A percentile compares a stretch with the other conserved stretches of the same genome.
phyloP scores from a whole-genome alignment of 2,113 vertebrate species.

The Platycercus adscitus region DNA sequence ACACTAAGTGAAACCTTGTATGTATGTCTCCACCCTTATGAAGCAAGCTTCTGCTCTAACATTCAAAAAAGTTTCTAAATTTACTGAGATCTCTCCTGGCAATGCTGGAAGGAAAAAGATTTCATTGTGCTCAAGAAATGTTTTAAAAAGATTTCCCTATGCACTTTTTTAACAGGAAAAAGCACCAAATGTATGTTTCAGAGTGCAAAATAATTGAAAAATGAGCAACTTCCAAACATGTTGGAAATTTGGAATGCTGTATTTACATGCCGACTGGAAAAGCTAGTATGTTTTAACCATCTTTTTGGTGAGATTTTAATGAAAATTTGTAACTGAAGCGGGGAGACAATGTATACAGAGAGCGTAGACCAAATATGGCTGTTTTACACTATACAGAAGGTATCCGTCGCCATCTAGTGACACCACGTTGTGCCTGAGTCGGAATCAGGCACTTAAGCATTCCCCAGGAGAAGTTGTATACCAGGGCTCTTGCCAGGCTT shows the following conservation, averaged over 20 bases:
- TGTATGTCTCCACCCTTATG: background rate
- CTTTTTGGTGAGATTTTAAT: background rate
- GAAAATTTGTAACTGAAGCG: background rate
- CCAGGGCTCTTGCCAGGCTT: background rate
- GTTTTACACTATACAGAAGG: background rate
- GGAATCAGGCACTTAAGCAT: background rate
- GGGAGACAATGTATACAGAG: background rate
- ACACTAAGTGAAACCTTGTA: background rate
- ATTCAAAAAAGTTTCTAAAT: background rate
- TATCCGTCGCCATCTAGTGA: conserved; percentile 44
- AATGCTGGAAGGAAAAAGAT: background rate
- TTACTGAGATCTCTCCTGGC: background rate
- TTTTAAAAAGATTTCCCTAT: background rate
- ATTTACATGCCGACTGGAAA: background rate
- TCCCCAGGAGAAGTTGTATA: background rate
- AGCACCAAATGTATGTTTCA: background rate
- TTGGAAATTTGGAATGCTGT: background rate
- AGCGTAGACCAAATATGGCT: background rate
- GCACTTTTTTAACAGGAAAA: background rate
- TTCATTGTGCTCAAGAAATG: background rate
- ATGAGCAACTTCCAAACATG: background rate
- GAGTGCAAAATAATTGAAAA: background rate
- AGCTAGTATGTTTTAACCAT: background rate
- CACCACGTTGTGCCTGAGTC: background rate
- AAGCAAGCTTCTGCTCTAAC: conserved; percentile 13